A percentile compares a stretch with the other conserved stretches of the same genome.
Evolutionary conservation across 2,888 invertebrate species (phyloP).

Genomic region (Chydorus sphaericus): DNA sequence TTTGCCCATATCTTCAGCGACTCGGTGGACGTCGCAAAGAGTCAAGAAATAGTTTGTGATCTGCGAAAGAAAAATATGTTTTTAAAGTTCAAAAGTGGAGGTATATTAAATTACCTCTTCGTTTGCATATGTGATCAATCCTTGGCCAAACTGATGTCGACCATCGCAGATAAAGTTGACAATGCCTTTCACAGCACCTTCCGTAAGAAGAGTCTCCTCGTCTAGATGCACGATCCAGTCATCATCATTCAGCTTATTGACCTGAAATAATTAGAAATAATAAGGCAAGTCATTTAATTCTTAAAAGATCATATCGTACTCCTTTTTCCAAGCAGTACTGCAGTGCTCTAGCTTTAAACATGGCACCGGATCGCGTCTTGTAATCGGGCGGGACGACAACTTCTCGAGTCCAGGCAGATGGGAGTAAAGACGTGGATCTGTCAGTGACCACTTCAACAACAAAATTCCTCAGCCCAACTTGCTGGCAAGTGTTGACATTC

Average conservation of each 20-base stretch:
- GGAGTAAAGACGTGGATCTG: constrained; percentile 57
- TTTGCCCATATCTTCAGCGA: constrained; percentile 96
- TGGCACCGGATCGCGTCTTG: constrained; percentile 74
- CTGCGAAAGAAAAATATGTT: constrained; percentile 16
- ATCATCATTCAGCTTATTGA: constrained; percentile 49
- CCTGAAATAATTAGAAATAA: background rate
- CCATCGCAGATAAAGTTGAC: constrained; percentile 89
- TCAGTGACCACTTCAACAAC: constrained; percentile 93
- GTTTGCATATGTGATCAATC: constrained; percentile 88
- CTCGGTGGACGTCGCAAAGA: constrained; percentile 84
- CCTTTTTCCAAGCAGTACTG: constrained; percentile 92
- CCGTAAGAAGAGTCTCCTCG: constrained; percentile 87
- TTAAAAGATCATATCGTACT: constrained; percentile 48
- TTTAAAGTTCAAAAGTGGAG: background rate
- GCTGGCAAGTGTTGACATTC: constrained; percentile 73
- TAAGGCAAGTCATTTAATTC: background rate
- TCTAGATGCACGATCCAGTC: constrained; percentile 97
- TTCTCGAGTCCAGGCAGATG: constrained; percentile 54
- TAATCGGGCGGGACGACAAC: constrained; percentile 77
- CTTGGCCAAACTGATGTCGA: constrained; percentile 89
- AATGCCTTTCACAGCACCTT: constrained; percentile 71
- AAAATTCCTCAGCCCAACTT: constrained; percentile 86
- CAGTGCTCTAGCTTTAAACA: constrained; percentile 85
- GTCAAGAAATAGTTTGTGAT: constrained; percentile 96
- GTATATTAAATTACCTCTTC: constrained; percentile 42